These are phyloP conservation scores for Agrochola lota DNA, from an alignment of 2,888 invertebrate genomes.

Conservation along the genomic window DNA sequence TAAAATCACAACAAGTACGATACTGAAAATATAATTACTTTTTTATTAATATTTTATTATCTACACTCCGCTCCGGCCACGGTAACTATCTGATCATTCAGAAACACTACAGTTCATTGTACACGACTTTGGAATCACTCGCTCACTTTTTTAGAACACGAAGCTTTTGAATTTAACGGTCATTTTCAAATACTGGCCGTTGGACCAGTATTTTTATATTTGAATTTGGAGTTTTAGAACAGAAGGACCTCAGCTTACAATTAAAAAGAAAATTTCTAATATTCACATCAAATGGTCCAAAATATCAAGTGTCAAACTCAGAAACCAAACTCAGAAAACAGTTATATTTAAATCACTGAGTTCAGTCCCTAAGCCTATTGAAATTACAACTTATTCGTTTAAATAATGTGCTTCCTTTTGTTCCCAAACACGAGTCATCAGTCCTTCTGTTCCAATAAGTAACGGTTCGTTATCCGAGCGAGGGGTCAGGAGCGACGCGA, in stretches of 20 bases:
- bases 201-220: constrained; percentile 7
- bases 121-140: constrained; percentile 59
- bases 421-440: not conserved
- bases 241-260: constrained; percentile 1
- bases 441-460: not conserved
- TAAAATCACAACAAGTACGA: constrained; percentile 88
- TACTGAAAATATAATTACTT: constrained; percentile 85
- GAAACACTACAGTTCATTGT: constrained; percentile 64
- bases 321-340: not conserved
- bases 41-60: constrained; percentile 72
- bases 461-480: not conserved
- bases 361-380: not conserved
- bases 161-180: constrained; percentile 42
- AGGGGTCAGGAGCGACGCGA: not conserved
- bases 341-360: not conserved
- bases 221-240: constrained; percentile 27
- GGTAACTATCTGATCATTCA: constrained; percentile 51
- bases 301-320: not conserved
- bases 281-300: constrained; percentile 14
- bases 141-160: constrained; percentile 51
- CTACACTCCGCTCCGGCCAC: constrained; percentile 78
- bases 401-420: not conserved
- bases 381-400: not conserved
- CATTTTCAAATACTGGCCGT: constrained; percentile 15
- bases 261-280: constrained; percentile 2